These are phyloP conservation scores for Scolanthus callimorphus DNA, from an alignment of 92 coral and sea anemone genomes.

Conservation along the genomic window DNA sequence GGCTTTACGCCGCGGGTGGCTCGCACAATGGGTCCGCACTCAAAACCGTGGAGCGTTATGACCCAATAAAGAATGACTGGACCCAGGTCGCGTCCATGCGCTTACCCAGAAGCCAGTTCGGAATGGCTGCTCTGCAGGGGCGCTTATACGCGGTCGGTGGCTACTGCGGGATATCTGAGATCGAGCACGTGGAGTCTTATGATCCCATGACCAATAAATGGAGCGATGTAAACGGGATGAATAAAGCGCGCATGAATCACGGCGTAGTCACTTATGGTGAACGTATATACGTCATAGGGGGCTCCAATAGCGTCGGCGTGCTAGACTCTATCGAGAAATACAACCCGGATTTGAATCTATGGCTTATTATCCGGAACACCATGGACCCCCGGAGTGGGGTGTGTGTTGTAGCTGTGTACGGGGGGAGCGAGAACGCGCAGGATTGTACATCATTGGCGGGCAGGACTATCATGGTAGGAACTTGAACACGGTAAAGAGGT, in stretches of 20 bases:
- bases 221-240: conserved; percentile 88
- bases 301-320: conserved; percentile 82
- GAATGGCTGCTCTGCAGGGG: conserved; percentile 82
- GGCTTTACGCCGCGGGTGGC: conserved; percentile 98
- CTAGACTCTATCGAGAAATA: conserved; percentile 93
- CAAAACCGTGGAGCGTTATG: conserved; percentile 92
- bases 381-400: conserved; percentile 95
- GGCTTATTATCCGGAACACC: conserved; percentile 93
- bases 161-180: conserved; percentile 92
- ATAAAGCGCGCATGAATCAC: conserved; percentile 94
- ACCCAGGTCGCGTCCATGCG: conserved; percentile 88
- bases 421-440: conserved; percentile 69
- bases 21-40: conserved; percentile 97
- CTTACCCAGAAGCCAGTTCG: conserved; percentile 92
- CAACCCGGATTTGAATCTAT: conserved; percentile 87
- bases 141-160: conserved; percentile 91
- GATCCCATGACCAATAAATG: conserved; percentile 97
- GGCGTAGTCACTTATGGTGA: conserved; percentile 78
- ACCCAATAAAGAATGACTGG: conserved; percentile 88
- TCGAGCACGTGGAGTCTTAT: conserved; percentile 90
- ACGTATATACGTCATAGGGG: conserved; percentile 90
- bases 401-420: conserved; percentile 64
- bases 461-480: conserved; percentile 83
- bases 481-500: conserved; percentile 70
- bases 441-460: conserved; percentile 93